These are phyloP conservation scores for Mustela lutreola DNA, from an alignment of 2,113 vertebrate genomes.

Conservation along the genomic window DNA sequence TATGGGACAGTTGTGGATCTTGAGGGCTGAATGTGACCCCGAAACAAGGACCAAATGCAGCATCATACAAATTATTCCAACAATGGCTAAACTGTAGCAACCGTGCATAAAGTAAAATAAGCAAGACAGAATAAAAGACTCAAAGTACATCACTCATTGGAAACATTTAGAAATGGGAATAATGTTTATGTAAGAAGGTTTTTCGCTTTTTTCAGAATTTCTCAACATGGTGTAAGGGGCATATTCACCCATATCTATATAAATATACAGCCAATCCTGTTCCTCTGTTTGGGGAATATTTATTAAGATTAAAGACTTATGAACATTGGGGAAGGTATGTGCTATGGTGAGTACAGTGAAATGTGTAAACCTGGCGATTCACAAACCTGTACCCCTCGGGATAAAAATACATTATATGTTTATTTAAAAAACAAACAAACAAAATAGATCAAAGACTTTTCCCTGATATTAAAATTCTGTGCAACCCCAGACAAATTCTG, in stretches of 20 bases:
- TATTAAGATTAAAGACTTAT: not conserved
- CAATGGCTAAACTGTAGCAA: not conserved
- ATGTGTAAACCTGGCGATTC: too few species aligned
- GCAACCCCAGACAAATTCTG: not conserved
- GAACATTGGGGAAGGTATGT: too few species aligned
- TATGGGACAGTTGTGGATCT: not conserved
- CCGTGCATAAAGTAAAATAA: not conserved
- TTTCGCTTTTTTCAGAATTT: not conserved
- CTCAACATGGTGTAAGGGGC: not conserved
- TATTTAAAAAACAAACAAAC: too few species aligned
- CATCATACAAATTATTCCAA: not conserved
- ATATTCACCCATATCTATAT: not conserved
- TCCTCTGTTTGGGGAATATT: not conserved
- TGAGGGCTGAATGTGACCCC: not conserved
- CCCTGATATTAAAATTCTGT: slow-evolving; percentile 22
- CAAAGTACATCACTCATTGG: not conserved
- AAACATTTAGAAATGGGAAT: slow-evolving; percentile 37
- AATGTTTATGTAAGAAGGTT: not conserved
- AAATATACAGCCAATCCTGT: not conserved
- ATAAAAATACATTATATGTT: too few species aligned
- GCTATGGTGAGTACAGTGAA: too few species aligned
- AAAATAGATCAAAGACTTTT: not conserved
- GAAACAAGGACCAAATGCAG: not conserved
- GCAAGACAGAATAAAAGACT: slow-evolving; percentile 7
- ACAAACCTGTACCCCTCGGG: too few species aligned